Evolutionary conservation across 2,797 vertebrate species (phyloP), one percentile per base, ranked within the genome.

Genomic region (Poecilia wingei): DNA sequence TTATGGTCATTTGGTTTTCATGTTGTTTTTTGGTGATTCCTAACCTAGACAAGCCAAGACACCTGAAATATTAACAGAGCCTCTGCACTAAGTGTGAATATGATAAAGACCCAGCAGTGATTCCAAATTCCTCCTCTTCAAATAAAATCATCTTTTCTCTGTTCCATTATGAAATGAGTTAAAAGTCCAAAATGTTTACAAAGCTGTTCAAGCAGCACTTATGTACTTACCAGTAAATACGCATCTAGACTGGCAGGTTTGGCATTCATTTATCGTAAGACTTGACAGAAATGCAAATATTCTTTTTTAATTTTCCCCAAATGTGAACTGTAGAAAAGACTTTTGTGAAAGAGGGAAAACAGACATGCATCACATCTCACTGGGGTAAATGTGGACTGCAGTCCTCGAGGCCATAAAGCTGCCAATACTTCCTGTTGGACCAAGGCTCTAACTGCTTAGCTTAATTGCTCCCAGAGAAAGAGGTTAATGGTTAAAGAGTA

Each of bases 391-490:
- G 87, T 91, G 80, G 93, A 90, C 86, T 87, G 16, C 83, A 84
- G 79, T 80, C 92, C 94, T 95, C 94, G 92, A 96, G 93, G 93
- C 94, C 85, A 43, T 79, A 83, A 22, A 82, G 82, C 90, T 86
- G 79, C 88, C 82, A 87, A 89, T 92, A 86, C 87, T 92, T 95
- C 92, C 90, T 91, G 86, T 93, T 86, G 92, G 90, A 90, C 79
- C n/a, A 20, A 41, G 79, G 84, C 87, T 94, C 89, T 88, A 74
- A 93, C 87, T 88, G 83, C 74, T 88, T 70, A 80, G 89, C 93
- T 93, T 94, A 95, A 95, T 95, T 95, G 92, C 89, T 95, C 94
- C 93, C 94, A 92, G 87, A 94, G 92, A 95, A 93, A 94, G 88
- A 87, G 80, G 86, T 88, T 83, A 90, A 88, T 88, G 82, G 84